phyloP scores from a whole-genome alignment of 2,888 invertebrate genomes.

The Acrobasis repandana region DNA sequence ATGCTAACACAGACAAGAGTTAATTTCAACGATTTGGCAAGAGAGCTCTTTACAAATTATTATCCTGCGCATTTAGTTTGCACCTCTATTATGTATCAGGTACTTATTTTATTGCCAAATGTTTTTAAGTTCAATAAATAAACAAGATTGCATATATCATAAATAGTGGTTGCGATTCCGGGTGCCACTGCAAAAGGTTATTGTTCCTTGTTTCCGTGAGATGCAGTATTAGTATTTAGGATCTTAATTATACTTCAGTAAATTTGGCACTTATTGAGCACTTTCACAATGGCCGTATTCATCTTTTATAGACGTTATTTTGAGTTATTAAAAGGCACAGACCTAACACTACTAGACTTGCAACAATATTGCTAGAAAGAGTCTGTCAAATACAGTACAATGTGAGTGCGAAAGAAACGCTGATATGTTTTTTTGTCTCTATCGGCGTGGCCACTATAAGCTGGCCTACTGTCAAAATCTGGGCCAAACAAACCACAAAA shows the following conservation, averaged over 20 bases:
- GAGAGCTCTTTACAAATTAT: background rate
- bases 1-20: no score
- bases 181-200: background rate
- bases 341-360: no score
- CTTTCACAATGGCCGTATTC: background rate
- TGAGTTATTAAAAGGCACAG: no score
- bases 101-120: background rate
- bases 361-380: no score
- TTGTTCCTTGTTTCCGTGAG: background rate
- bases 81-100: background rate
- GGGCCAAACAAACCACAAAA: no score
- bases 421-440: no score
- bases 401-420: no score
- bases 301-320: background rate
- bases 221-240: background rate
- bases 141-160: background rate
- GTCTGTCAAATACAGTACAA: no score
- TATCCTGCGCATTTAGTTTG: background rate
- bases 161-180: background rate
- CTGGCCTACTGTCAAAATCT: no score
- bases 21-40: background rate
- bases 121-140: background rate
- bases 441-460: no score
- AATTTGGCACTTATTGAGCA: slow-evolving; percentile 54
- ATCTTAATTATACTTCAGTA: background rate